phyloP scores from a whole-genome alignment of 2,797 vertebrate species.

The Megalops cyprinoides region DNA sequence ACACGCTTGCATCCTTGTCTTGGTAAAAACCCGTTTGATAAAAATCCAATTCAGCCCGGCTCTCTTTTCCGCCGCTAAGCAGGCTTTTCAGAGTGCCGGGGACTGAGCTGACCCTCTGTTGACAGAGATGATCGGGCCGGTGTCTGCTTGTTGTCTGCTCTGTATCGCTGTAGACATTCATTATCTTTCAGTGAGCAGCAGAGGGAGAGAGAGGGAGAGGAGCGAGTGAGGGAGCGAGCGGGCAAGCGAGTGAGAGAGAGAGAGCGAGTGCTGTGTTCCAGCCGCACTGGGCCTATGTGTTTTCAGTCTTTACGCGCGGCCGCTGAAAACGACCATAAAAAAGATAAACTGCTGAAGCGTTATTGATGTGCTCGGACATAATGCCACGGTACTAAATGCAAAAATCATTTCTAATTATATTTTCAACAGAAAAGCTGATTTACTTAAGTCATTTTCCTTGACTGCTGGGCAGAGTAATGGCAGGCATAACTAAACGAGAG shows the following conservation, averaged over 20 bases:
- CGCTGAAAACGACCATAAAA: conserved; percentile 52
- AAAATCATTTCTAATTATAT: conserved; percentile 60
- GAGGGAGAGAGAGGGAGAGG: background rate
- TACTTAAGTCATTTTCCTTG: conserved; percentile 46
- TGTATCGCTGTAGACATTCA: conserved; percentile 25
- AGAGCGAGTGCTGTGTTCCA: conserved; percentile 30
- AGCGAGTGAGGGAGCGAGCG: background rate
- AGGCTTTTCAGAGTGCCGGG: conserved; percentile 7
- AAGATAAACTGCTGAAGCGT: conserved; percentile 48
- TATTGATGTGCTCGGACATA: conserved; percentile 56
- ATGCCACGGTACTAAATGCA: conserved; percentile 48
- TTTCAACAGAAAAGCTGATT: conserved; percentile 51
- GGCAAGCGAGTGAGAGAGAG: background rate
- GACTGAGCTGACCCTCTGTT: conserved; percentile 27
- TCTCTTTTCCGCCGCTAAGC: conserved; percentile 10
- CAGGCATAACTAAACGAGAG: conserved; percentile 46
- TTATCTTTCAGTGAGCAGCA: background rate
- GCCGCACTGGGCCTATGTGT: conserved; percentile 37
- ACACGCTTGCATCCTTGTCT: background rate
- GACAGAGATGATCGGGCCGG: conserved; percentile 43
- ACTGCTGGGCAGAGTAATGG: conserved; percentile 41
- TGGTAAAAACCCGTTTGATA: conserved; percentile 26
- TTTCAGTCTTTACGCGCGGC: conserved; percentile 34
- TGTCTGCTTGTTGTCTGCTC: conserved; percentile 40
- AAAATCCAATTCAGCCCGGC: conserved; percentile 29